Base-by-base conservation (phyloP, 2,888 invertebrate species). In the Furcula furcula region DNA sequence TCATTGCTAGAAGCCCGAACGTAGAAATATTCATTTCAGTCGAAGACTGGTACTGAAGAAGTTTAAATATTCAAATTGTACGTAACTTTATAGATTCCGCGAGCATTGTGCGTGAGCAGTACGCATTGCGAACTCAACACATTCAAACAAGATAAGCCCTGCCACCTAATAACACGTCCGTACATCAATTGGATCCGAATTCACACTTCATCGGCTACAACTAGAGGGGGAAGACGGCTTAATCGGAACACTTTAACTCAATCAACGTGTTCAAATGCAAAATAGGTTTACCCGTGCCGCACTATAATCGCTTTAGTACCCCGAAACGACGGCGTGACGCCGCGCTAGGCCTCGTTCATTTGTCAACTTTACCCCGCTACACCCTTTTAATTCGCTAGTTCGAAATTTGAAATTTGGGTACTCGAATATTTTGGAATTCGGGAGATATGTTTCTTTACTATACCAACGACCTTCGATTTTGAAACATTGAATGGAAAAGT, bases 191-290 rank as follows among this genome's bases (percentile, higher is more conserved):
- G 16, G 25, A 31, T 34, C 18, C 31, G 23, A 55, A 49, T 55
- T 47, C 40, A 40, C 53, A 50, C 43, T 46, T 36, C 27, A 37
- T 36, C 39, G 37, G 47, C 55, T 48, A 34, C 35, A 35, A 48
- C 38, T 46, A 46, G 45, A 56, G 40, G 30, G n/a, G 47, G 59
- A 53, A 58, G 53, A 52, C 52, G 55, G 55, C 55, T 66, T 67
- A 68, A 73, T 69, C 60, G 63, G 60, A 48, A 55, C 63, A 63
- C 69, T 70, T 73, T 63, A 65, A 64, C 59, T 50, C 56, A 52
- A 65, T 68, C 58, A 53, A 54, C 40, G 41, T 59, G 54, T 57
- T 65, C 55, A 55, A 65, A 68, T 69, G 67, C 65, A 65, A 71
- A 72, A 65, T 66, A 69, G 63, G 66, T 67, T 69, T 66, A 59